Evolutionary conservation across 2,797 vertebrate genomes (phyloP).

Genomic region (Hemitrygon akajei): DNA sequence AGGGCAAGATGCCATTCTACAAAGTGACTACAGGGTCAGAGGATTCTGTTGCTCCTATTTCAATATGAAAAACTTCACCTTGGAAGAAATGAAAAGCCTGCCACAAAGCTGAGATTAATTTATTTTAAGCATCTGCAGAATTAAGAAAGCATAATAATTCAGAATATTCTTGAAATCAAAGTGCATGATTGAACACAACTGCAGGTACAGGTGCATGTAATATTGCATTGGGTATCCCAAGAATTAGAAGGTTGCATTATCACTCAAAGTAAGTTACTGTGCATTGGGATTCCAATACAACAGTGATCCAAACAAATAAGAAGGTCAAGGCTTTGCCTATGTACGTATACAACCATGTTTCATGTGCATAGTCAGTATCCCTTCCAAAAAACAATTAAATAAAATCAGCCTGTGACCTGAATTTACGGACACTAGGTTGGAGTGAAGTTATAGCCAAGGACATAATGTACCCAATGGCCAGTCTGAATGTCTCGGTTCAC

Average conservation of each 20-base stretch:
- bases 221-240: background rate
- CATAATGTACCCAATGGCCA: background rate
- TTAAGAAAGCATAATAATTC: background rate
- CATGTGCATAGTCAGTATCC: background rate
- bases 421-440: background rate
- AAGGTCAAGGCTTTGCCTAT: background rate
- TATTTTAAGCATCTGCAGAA: background rate
- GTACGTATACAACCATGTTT: background rate
- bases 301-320: background rate
- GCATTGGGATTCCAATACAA: background rate
- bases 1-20: background rate
- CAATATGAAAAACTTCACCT: background rate
- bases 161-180: background rate
- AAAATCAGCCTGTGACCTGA: background rate
- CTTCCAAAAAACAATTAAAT: background rate
- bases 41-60: background rate
- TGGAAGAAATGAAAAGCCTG: background rate
- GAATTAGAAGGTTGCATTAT: background rate
- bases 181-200: no score
- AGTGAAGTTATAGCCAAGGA: background rate
- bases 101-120: background rate
- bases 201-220: background rate
- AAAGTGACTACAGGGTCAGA: background rate
- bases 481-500: background rate
- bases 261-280: background rate